Evolutionary conservation across 1,140 invertebrate species (phyloP), one percentile per base, ranked within the genome.

Genomic region (Alviniconcha marisindica): DNA sequence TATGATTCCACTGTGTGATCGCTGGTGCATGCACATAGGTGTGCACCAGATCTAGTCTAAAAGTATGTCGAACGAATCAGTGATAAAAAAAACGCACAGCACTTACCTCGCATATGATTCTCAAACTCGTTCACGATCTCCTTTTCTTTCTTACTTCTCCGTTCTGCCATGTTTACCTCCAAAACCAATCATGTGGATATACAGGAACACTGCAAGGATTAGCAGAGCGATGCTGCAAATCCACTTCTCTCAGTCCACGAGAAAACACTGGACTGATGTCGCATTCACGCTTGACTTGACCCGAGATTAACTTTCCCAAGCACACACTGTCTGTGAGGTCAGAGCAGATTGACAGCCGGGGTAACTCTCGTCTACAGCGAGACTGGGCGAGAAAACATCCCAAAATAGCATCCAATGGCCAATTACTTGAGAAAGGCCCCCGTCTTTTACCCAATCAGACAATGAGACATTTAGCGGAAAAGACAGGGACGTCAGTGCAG

Each of bases 41-140:
- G n/a, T n/a, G n/a, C n/a, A n/a, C n/a, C n/a, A n/a, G n/a, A n/a
- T n/a, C n/a, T n/a, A n/a, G n/a, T n/a, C n/a, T n/a, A n/a, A n/a
- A n/a, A n/a, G n/a, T n/a, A n/a, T n/a, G n/a, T n/a, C n/a, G n/a
- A n/a, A n/a, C n/a, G n/a, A n/a, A n/a, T n/a, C n/a, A n/a, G n/a
- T n/a, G n/a, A n/a, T 48, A 5, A 48, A 48, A 48, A 18, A 48
- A 18, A 48, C 5, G 44, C 44, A 48, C n/a, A 48, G 15, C 31
- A 85, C 89, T 87, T 87, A 91, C 91, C 91, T 88, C 87, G 88
- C 36, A 88, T 78, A 80, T 90, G 88, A 78, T 78, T 81, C 24
- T 91, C 91, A 79, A 90, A 88, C 77, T 90, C 90, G 76, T 87
- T 71, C 21, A 89, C 78, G 33, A 90, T 87, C 82, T 91, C 91